Conservation (phyloP, 2,888 invertebrate genomes). For the Drosophila quinaria region DNA sequence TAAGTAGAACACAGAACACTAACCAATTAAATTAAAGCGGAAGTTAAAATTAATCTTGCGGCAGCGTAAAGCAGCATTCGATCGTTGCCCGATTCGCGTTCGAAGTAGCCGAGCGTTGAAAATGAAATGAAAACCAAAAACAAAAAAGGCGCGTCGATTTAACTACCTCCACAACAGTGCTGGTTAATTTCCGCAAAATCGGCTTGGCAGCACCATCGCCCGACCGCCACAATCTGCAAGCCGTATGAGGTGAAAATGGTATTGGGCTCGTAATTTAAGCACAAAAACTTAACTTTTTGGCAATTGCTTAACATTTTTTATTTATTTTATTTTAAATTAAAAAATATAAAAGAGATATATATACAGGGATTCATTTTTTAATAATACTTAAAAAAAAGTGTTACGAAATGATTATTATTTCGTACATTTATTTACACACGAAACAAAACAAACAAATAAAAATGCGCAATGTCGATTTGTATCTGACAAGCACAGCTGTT, state of each 20-base stretch:
- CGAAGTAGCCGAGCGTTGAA: slow-evolving; percentile 44
- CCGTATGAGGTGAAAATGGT: no score
- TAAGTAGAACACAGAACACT: slow-evolving; percentile 27
- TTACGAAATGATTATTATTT: no score
- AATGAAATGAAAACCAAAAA: slow-evolving; percentile 36
- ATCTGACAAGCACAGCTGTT: no score
- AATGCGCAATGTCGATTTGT: no score
- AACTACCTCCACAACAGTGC: slow-evolving; percentile 33
- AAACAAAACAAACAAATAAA: no score
- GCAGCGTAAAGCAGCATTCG: slow-evolving; percentile 15
- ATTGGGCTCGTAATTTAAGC: not conserved
- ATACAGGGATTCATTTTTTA: no score
- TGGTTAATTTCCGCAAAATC: not conserved
- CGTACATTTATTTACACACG: no score
- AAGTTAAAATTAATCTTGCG: slow-evolving; percentile 17
- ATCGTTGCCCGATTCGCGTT: slow-evolving; percentile 34
- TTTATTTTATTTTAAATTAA: no score
- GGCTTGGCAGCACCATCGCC: slow-evolving; percentile 19
- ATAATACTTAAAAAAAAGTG: no score
- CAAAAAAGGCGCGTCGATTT: slow-evolving; percentile 46
- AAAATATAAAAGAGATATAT: no score
- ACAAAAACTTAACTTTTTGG: no score
- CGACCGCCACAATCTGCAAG: not conserved
- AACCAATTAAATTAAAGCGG: slow-evolving; percentile 56
- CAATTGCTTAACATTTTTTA: no score